Conservation (phyloP, 2,888 invertebrate species). For the Mycalesis mineus region DNA sequence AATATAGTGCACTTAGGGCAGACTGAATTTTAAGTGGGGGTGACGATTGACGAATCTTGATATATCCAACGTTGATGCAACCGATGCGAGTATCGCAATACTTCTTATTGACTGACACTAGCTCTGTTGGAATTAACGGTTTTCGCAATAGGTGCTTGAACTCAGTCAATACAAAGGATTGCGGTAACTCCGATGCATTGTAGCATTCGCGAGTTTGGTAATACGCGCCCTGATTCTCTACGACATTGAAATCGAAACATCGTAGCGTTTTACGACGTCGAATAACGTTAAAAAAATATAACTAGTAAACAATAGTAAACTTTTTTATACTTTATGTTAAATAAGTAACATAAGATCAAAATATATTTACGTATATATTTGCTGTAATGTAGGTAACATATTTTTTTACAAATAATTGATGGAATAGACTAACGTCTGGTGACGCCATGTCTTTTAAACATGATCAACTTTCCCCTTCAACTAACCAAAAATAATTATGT, state of each 20-base stretch:
- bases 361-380: too few species aligned
- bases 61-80: conserved; percentile 1
- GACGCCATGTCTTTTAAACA: too few species aligned
- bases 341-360: neutral
- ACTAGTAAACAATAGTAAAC: neutral
- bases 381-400: too few species aligned
- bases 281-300: neutral
- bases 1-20: conserved; percentile 53
- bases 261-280: neutral
- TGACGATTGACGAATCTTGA: neutral
- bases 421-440: too few species aligned
- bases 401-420: too few species aligned
- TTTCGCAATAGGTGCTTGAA: neutral
- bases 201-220: conserved; percentile 5
- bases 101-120: neutral
- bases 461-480: too few species aligned
- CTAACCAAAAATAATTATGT: too few species aligned
- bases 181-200: neutral
- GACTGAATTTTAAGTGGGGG: conserved; percentile 4
- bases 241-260: neutral
- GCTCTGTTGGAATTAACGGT: neutral
- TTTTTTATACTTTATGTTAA: neutral
- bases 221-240: neutral
- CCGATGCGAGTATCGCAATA: neutral
- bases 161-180: neutral